Evolutionary conservation across 2,888 invertebrate genomes (phyloP).

Genomic region (Eupithecia insigniata): DNA sequence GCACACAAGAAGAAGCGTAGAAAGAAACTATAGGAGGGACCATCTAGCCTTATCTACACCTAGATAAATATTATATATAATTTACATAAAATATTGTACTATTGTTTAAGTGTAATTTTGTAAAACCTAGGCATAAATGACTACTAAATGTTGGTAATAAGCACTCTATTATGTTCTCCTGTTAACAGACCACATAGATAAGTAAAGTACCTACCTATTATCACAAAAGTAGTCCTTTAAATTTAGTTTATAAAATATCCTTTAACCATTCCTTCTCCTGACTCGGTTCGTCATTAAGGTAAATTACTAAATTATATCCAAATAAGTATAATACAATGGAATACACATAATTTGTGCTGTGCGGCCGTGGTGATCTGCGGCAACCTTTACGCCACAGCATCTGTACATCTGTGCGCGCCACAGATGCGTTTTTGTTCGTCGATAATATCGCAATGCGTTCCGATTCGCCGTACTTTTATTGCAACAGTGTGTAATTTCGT

Average conservation of each 20-base stretch:
- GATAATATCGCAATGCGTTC: too few relatives aligned
- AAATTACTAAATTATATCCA: too few relatives aligned
- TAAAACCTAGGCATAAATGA: slow-evolving; percentile 67
- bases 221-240: slow-evolving; percentile 27
- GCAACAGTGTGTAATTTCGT: too few relatives aligned
- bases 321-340: too few relatives aligned
- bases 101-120: slow-evolving; percentile 66
- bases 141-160: slow-evolving; percentile 58
- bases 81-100: slow-evolving; percentile 54
- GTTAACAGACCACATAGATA: slow-evolving; percentile 54
- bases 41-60: slow-evolving; percentile 56
- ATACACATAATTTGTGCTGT: too few relatives aligned
- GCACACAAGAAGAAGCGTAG: slow-evolving; percentile 92
- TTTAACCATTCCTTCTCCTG: neutral
- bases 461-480: too few relatives aligned
- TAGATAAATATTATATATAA: slow-evolving; percentile 51
- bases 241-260: neutral
- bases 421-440: too few relatives aligned
- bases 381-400: too few relatives aligned
- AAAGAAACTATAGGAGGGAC: slow-evolving; percentile 77
- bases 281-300: too few relatives aligned
- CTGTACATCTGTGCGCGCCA: too few relatives aligned
- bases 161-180: slow-evolving; percentile 53
- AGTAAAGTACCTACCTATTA: slow-evolving; percentile 68
- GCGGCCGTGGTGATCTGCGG: too few relatives aligned